Evolutionary conservation across 2,797 vertebrate genomes (phyloP).

Genomic region (Clarias platycephalus): DNA sequence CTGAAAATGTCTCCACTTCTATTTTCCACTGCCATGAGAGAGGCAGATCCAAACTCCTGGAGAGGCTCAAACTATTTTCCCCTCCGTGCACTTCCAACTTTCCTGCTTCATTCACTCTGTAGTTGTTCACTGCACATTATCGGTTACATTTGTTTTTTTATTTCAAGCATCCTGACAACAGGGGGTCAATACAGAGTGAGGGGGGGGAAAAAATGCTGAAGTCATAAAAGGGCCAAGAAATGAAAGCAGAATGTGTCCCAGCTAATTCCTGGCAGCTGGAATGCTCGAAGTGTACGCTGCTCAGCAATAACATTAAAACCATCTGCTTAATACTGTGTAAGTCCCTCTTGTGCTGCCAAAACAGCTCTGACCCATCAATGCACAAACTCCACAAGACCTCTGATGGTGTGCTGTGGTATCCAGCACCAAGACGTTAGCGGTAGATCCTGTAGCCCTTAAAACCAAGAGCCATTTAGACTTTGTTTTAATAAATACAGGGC

Average conservation of each 20-base stretch:
- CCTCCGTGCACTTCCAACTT: slow-evolving; percentile 49
- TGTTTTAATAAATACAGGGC: no score
- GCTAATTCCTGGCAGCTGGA: background rate
- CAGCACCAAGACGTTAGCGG: no score
- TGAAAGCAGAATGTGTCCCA: background rate
- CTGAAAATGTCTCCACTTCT: slow-evolving; percentile 53
- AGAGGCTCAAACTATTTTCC: slow-evolving; percentile 57
- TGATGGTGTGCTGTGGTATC: no score
- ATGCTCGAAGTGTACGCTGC: background rate
- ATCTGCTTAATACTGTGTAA: no score
- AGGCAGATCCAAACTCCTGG: slow-evolving; percentile 51
- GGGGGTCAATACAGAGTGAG: background rate
- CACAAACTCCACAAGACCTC: no score
- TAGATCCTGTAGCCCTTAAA: no score
- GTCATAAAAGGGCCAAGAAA: background rate
- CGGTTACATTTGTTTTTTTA: slow-evolving; percentile 12
- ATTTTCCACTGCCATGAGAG: slow-evolving; percentile 55
- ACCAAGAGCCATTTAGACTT: no score
- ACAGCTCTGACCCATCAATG: no score
- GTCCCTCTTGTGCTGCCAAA: no score
- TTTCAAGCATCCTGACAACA: slow-evolving; percentile 9
- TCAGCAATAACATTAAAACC: no score
- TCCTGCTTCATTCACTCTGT: slow-evolving; percentile 38
- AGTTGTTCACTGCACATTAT: slow-evolving; percentile 20
- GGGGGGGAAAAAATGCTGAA: no score